Base-by-base conservation (phyloP, 2,797 vertebrate genomes). In the Argyrosomus regius region DNA sequence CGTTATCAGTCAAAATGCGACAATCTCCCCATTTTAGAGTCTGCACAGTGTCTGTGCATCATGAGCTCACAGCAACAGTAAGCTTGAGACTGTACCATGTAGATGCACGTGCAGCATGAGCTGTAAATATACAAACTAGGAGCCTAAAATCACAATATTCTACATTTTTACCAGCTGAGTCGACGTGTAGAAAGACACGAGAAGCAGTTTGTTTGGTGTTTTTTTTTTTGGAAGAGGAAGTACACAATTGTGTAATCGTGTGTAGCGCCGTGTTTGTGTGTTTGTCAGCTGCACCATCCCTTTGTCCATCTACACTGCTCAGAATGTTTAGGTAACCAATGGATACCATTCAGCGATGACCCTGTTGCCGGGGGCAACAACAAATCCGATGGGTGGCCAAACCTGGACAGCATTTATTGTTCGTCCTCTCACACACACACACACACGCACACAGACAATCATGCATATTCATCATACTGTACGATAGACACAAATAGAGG, bases 321-420 rank as follows among this genome's bases (percentile, higher is more conserved):
- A 41, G 3, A 69, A 54, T 87, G 83, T 85, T 88, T 71, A 87
- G 80, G 86, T 88, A 84, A 88, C 89, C 89, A 78, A 79, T 78
- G 83, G 89, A 79, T 73, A 88, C 88, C 81, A 63, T 75, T 67
- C 72, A 70, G 72, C 59, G 4, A 49, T 65, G 68, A 84, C 70
- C 63, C 57, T 76, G 86, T 91, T 90, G 85, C 88, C 58, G 41
- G 26, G 79, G 73, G 87, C 87, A 89, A 92, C 90, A 46, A 66
- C 56, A 61, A 81, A 80, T 69, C 69, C 75, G 72, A 83, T 80
- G 67, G 71, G 57, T 45, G 52, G 60, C 65, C 61, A 68, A 60
- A 85, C 53, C 54, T 71, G 53, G 41, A 74, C 70, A 10, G 39
- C 57, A 6, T 67, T 58, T 28, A 53, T 54, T 71, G 60, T 48